These are phyloP conservation scores for Muscicapa striata DNA, from an alignment of 2,797 vertebrate species.

Conservation along the genomic window DNA sequence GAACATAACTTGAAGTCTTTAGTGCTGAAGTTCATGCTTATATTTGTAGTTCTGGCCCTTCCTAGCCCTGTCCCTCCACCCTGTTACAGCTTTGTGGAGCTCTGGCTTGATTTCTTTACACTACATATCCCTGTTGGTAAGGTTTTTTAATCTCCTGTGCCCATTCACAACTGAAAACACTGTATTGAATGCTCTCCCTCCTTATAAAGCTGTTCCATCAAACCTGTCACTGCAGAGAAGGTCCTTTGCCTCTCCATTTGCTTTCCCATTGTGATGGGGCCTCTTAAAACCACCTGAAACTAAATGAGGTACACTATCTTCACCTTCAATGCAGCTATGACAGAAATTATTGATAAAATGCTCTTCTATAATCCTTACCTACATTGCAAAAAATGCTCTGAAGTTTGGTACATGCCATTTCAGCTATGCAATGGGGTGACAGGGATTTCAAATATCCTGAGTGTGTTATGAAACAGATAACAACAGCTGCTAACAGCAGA, in stretches of 20 bases:
- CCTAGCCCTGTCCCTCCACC: neutral
- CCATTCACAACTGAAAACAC: neutral
- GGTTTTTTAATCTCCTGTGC: neutral
- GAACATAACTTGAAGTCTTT: neutral
- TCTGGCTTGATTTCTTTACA: neutral
- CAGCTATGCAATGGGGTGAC: neutral
- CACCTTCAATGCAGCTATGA: neutral
- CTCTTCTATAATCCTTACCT: neutral
- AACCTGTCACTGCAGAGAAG: neutral
- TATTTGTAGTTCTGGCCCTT: neutral
- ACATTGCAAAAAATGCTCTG: neutral
- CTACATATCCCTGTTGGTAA: rapidly evolving
- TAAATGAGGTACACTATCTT: neutral
- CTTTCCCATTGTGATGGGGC: neutral
- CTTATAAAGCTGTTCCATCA: neutral
- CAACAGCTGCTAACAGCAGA: neutral
- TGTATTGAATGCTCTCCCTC: neutral
- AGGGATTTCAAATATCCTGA: neutral
- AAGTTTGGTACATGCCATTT: neutral
- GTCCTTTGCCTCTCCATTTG: neutral
- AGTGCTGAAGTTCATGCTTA: neutral
- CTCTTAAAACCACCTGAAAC: neutral
- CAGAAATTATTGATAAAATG: neutral
- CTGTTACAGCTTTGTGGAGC: neutral
- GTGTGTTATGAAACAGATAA: neutral